Conservation (phyloP, 1,140 invertebrate genomes). For the Drosophila aff. region DNA sequence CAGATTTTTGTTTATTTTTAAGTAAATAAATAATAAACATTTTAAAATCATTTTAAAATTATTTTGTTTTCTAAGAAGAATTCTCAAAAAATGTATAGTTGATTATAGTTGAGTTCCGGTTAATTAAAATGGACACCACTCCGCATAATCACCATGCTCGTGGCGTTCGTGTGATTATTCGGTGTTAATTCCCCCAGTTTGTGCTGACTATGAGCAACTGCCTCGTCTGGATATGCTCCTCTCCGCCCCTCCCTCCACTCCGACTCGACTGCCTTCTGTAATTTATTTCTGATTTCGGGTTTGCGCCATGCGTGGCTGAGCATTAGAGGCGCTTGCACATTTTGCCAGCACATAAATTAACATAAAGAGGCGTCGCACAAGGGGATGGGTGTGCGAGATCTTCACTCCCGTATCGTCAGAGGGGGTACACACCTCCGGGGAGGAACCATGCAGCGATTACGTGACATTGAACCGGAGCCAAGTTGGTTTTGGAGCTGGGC, state of each 20-base stretch:
- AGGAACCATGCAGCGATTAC: slow-evolving; percentile 68
- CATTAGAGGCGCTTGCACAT: slow-evolving; percentile 78
- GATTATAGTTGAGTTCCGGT: slow-evolving; percentile 5
- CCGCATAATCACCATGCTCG: slow-evolving; percentile 29
- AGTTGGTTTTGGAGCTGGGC: slow-evolving; percentile 4
- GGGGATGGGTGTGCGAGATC: slow-evolving; percentile 6
- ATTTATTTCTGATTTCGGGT: slow-evolving; percentile 80
- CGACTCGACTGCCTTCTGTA: slow-evolving; percentile 47
- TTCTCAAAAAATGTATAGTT: no score
- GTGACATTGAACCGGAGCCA: slow-evolving; percentile 78
- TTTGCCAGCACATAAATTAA: slow-evolving; percentile 83
- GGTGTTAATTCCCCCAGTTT: slow-evolving; percentile 41
- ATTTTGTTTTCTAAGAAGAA: not conserved
- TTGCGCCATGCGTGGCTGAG: slow-evolving; percentile 78
- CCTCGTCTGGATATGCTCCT: slow-evolving; percentile 22
- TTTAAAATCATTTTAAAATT: no score
- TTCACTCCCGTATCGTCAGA: not conserved
- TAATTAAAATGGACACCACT: slow-evolving; percentile 12
- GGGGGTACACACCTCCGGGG: slow-evolving; percentile 24
- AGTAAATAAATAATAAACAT: no score
- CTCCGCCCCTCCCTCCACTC: not conserved
- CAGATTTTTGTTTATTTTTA: not conserved
- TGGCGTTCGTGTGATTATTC: slow-evolving; percentile 17
- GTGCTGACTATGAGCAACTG: slow-evolving; percentile 70
- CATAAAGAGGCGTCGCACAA: slow-evolving; percentile 64